Conservation (phyloP, 2,888 invertebrate species). For the Silvanus unidentatus region DNA sequence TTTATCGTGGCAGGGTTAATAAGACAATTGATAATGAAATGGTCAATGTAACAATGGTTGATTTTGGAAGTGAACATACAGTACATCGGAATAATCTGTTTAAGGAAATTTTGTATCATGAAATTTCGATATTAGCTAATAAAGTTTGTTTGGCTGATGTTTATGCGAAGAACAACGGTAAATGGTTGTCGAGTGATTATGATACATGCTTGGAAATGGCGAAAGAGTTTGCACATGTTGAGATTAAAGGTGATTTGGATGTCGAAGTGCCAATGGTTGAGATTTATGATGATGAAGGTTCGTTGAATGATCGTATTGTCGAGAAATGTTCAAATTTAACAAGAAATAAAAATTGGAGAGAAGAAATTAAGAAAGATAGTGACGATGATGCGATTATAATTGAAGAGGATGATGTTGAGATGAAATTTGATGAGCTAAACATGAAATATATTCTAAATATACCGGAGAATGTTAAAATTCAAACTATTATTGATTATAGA, state of each 20-base stretch:
- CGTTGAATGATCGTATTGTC: constrained; percentile 46
- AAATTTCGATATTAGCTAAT: constrained; percentile 62
- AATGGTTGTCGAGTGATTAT: constrained; percentile 52
- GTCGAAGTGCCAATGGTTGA: constrained; percentile 28
- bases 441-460: no score
- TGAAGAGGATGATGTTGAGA: neutral
- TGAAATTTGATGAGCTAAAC: neutral
- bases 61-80: constrained; percentile 75
- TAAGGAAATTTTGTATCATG: constrained; percentile 56
- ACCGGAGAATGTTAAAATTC: no score
- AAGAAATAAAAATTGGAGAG: constrained; percentile 7
- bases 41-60: constrained; percentile 64
- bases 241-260: constrained; percentile 42
- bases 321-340: constrained; percentile 27
- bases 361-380: no score
- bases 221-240: constrained; percentile 44
- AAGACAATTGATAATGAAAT: constrained; percentile 30
- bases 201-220: constrained; percentile 57
- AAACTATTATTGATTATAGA: no score
- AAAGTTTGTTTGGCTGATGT: constrained; percentile 56
- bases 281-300: constrained; percentile 20
- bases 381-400: neutral
- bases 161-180: constrained; percentile 47
- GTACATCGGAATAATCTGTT: constrained; percentile 54
- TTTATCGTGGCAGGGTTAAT: constrained; percentile 64